Base-by-base conservation (phyloP, 2,888 invertebrate genomes). In the Acronicta psi region DNA sequence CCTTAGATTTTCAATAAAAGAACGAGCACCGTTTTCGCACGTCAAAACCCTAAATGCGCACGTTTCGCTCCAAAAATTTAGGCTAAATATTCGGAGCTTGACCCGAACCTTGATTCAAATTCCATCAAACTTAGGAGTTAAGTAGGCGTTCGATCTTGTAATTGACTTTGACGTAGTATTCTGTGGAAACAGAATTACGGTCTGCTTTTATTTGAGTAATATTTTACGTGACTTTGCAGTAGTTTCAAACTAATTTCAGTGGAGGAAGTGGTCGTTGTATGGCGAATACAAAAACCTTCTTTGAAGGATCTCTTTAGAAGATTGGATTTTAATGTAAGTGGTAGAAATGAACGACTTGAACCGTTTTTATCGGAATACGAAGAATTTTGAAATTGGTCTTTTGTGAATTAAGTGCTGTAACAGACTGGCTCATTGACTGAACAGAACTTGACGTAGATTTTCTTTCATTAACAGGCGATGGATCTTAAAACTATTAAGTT, bases 201-300 rank as follows among this genome's bases (percentile, higher is more conserved):
- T 58, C 49, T 70, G 61, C 64, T 59, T 73, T 79, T 73, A 82
- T 79, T 80, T 77, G 59, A 62, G 69, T 82, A 82, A 85, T 85
- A 80, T 82, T 79, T 77, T 80, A 85, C 85, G 85, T 86, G 85
- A 85, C 84, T 80, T 75, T 66, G 67, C 75, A 80, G 73, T 72
- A 77, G 79, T 79, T 80, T 70, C 31, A 51, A 79, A 76, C 70
- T 83, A 73, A 82, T 82, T 83, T 80, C 52, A 66, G 51, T 60
- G 57, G 31, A 57, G 56, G 62, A 68, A 62, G 60, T 51, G 62
- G 41, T 31, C 65, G 69, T 52, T 73, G 71, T 73, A 56, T 42
- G 59, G 45, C 45, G 73, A 73, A 65, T 76, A 76, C 47, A 73
- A 76, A 73, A 71, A 73, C 68, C 52, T 56, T 73, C 60, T 73